A percentile compares a stretch with the other conserved stretches of the same genome.
Evolutionary conservation across 2,888 invertebrate species (phyloP).

Genomic region (Stenchaetothrips biformis): DNA sequence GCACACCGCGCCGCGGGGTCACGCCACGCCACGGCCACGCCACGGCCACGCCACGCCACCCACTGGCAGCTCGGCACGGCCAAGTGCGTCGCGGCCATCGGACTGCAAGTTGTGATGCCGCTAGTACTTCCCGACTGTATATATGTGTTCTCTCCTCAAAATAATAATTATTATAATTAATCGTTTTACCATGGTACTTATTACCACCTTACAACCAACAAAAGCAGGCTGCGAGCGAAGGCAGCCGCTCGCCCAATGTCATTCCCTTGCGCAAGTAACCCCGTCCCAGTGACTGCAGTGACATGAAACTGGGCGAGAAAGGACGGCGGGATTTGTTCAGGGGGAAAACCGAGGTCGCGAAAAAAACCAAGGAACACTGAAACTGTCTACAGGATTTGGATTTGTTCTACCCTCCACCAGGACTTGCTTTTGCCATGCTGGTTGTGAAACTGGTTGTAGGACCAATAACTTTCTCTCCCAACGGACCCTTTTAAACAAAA

Average conservation of each 20-base stretch:
- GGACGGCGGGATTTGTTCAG: too few relatives aligned
- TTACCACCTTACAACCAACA: background rate
- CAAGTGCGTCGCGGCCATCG: background rate
- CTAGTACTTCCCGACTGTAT: constrained; percentile 19
- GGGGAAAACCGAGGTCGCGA: too few relatives aligned
- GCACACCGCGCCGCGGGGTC: too few relatives aligned
- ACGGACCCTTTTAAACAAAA: background rate
- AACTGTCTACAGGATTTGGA: too few relatives aligned
- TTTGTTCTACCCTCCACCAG: background rate
- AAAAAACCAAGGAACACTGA: too few relatives aligned
- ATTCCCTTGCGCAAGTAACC: too few relatives aligned
- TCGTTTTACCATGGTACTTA: background rate
- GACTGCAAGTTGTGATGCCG: constrained; percentile 13
- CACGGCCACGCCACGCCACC: too few relatives aligned
- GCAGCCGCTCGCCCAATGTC: too few relatives aligned
- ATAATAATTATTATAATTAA: background rate
- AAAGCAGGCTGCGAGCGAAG: background rate
- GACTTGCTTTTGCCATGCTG: background rate
- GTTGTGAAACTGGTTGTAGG: constrained; percentile 10
- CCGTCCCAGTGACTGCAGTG: too few relatives aligned
- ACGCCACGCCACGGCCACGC: too few relatives aligned
- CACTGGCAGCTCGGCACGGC: background rate
- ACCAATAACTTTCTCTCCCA: background rate
- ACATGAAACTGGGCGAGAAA: too few relatives aligned
- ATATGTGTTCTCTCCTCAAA: constrained; percentile 21